Percentiles rank a stretch among this genome's conserved stretches.
Conservation (phyloP, 2,113 vertebrate genomes). For the Jaculus jaculus region DNA sequence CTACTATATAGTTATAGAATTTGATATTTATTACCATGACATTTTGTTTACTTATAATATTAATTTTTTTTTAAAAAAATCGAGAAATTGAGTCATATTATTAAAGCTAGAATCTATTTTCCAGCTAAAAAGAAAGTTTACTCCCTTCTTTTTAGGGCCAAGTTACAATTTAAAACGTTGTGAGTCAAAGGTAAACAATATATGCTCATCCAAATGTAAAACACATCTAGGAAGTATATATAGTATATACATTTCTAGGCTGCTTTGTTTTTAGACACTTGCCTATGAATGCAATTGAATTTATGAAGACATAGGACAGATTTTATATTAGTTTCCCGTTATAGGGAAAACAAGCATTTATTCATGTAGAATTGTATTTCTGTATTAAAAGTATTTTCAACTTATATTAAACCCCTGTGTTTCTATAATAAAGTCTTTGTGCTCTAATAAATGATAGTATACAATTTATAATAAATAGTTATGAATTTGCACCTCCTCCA, state of each 20-base stretch:
- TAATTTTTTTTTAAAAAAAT: constrained; percentile 44
- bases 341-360: constrained; percentile 50
- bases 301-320: constrained; percentile 45
- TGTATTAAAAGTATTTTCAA: constrained; percentile 72
- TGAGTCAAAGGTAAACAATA: constrained; percentile 63
- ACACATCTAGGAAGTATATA: constrained; percentile 56
- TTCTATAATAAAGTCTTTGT: constrained; percentile 74
- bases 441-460: constrained; percentile 67
- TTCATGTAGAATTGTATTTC: constrained; percentile 63
- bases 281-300: constrained; percentile 46
- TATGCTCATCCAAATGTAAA: constrained; percentile 4
- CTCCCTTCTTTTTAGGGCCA: constrained; percentile 20
- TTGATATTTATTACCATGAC: constrained; percentile 29
- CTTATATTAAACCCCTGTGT: constrained; percentile 65
- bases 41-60: constrained; percentile 58
- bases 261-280: constrained; percentile 61
- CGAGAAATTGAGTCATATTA: constrained; percentile 43
- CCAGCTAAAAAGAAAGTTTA: constrained; percentile 48
- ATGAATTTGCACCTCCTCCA: constrained; percentile 61
- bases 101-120: too few relatives aligned
- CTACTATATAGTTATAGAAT: neutral
- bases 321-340: constrained; percentile 65
- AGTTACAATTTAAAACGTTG: constrained; percentile 54
- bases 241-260: constrained; percentile 58
- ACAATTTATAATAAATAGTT: constrained; percentile 72